Percentiles rank a stretch among this genome's conserved stretches.
phyloP scores from a whole-genome alignment of 2,888 invertebrate species.

The Chrysodeixis includens region DNA sequence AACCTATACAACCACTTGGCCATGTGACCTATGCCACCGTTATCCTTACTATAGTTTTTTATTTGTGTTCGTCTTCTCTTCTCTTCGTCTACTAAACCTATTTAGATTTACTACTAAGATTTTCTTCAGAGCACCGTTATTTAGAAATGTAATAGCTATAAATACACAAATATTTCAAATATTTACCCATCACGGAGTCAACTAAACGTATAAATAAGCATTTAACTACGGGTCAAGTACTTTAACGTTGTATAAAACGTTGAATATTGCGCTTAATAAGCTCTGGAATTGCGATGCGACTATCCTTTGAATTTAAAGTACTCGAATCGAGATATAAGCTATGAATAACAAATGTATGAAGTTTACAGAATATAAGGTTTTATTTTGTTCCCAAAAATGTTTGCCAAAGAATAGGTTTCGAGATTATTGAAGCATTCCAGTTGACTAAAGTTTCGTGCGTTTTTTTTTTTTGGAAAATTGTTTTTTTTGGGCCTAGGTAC shows the following conservation, averaged over 20 bases:
- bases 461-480: no score
- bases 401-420: neutral
- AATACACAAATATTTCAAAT: neutral
- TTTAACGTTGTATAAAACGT: neutral
- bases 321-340: neutral
- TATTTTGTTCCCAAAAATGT: neutral
- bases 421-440: no score
- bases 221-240: neutral
- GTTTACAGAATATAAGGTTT: neutral
- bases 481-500: no score
- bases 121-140: no score
- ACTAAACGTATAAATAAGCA: neutral
- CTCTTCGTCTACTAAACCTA: no score
- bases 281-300: neutral
- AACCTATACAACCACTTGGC: no score
- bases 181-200: neutral
- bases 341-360: neutral
- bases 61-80: no score
- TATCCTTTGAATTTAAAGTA: neutral
- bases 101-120: no score
- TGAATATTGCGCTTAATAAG: neutral
- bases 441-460: no score
- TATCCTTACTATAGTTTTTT: no score
- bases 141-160: no score
- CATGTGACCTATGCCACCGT: no score